phyloP scores from a whole-genome alignment of 2,797 vertebrate species.

The Gouania willdenowi region DNA sequence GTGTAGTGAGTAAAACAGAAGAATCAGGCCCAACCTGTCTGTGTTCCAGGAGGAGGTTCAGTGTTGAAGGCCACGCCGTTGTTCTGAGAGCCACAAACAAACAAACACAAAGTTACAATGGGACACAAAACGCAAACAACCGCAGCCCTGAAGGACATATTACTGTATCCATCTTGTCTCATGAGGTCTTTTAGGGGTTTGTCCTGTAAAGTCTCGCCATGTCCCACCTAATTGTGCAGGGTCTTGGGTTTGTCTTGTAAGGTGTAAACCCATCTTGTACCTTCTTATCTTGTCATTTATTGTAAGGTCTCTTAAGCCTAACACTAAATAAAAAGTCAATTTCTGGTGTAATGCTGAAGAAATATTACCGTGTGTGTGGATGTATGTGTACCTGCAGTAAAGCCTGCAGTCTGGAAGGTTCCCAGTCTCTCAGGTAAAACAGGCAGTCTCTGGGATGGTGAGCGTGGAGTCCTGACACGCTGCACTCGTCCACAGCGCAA shows the following conservation, averaged over 20 bases:
- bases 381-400: slow-evolving; percentile 76
- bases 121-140: not conserved
- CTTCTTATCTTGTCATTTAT: no score
- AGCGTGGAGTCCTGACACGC: slow-evolving; percentile 85
- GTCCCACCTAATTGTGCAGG: no score
- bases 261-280: no score
- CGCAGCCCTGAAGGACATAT: no score
- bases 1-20: no score
- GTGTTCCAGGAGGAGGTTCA: slow-evolving; percentile 56
- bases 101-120: not conserved
- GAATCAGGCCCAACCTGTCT: slow-evolving; percentile 36
- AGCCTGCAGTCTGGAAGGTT: slow-evolving; percentile 78
- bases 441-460: slow-evolving; percentile 90
- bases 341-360: no score
- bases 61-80: slow-evolving; percentile 59
- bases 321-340: no score
- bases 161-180: no score
- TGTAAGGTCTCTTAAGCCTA: no score
- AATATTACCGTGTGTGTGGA: not conserved
- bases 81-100: slow-evolving; percentile 31
- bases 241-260: no score
- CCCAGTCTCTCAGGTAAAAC: slow-evolving; percentile 89
- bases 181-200: no score
- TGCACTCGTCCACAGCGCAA: slow-evolving; percentile 82
- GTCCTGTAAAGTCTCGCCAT: no score